phyloP scores from a whole-genome alignment of 2,888 invertebrate genomes.

The Microdon myrmicae region DNA sequence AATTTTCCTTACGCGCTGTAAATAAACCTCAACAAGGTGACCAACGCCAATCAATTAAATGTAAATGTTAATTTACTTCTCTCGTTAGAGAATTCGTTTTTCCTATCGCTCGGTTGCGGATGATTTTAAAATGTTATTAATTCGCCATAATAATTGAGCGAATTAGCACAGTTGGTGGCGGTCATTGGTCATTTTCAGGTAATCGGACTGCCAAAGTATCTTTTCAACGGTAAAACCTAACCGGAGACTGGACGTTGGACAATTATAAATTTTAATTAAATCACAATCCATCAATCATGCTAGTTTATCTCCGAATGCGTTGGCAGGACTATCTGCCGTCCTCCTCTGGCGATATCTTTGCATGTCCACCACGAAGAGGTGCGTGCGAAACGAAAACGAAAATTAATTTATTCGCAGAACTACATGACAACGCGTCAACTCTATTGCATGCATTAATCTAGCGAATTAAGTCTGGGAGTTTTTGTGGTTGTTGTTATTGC shows the following conservation, averaged over 20 bases:
- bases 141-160: constrained; percentile 41
- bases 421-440: constrained; percentile 51
- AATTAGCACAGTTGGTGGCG: neutral
- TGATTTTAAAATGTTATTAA: constrained; percentile 32
- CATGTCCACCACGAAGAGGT: constrained; percentile 21
- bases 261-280: constrained; percentile 52
- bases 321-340: constrained; percentile 39
- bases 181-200: constrained; percentile 11
- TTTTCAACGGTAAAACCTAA: constrained; percentile 31
- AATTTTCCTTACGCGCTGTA: no score
- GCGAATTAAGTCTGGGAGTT: constrained; percentile 16
- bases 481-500: constrained; percentile 6
- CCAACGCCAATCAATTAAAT: constrained; percentile 48
- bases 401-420: constrained; percentile 47
- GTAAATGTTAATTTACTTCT: constrained; percentile 42
- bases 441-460: constrained; percentile 51
- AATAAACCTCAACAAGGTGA: constrained; percentile 34
- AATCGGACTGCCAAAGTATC: constrained; percentile 9
- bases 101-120: neutral
- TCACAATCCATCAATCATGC: constrained; percentile 50
- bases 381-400: constrained; percentile 50
- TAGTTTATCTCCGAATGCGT: constrained; percentile 36
- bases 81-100: constrained; percentile 13
- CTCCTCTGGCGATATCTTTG: neutral
- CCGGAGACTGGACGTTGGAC: constrained; percentile 31